Percentiles rank a stretch among this genome's conserved stretches.
These are phyloP conservation scores for Fringilla coelebs DNA, from an alignment of 2,797 vertebrate species.

Conservation along the genomic window DNA sequence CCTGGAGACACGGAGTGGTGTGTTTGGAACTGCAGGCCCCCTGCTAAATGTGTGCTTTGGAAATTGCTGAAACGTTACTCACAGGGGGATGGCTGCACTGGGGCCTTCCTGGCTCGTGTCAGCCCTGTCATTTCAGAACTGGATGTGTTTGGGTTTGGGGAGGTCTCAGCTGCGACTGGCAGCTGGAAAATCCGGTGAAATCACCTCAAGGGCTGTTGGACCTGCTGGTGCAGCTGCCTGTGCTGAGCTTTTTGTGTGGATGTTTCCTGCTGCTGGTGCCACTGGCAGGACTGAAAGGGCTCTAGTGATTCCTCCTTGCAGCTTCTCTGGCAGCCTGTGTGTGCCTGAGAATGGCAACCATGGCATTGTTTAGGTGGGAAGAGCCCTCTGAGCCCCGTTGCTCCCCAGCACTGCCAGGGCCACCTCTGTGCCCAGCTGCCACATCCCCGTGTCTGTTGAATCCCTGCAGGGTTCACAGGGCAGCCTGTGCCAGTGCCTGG, in stretches of 20 bases:
- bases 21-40: not conserved
- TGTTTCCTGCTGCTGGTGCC: not conserved
- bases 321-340: not conserved
- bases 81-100: rapidly evolving
- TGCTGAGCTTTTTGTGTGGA: rapidly evolving
- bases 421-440: not conserved
- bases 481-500: not conserved
- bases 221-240: not conserved
- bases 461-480: not conserved
- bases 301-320: not conserved
- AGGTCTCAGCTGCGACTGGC: not conserved
- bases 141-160: not conserved
- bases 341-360: rapidly evolving
- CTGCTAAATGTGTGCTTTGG: rapidly evolving
- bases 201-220: not conserved
- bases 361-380: not conserved
- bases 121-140: not conserved
- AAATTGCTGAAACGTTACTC: rapidly evolving
- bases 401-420: not conserved
- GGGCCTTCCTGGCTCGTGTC: not conserved
- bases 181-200: not conserved
- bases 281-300: rapidly evolving
- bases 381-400: not conserved
- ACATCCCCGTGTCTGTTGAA: not conserved
- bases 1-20: rapidly evolving